A percentile compares a stretch with the other conserved stretches of the same genome.
These are phyloP conservation scores for Oryzias melastigma DNA, from an alignment of 2,113 vertebrate species.

Conservation along the genomic window DNA sequence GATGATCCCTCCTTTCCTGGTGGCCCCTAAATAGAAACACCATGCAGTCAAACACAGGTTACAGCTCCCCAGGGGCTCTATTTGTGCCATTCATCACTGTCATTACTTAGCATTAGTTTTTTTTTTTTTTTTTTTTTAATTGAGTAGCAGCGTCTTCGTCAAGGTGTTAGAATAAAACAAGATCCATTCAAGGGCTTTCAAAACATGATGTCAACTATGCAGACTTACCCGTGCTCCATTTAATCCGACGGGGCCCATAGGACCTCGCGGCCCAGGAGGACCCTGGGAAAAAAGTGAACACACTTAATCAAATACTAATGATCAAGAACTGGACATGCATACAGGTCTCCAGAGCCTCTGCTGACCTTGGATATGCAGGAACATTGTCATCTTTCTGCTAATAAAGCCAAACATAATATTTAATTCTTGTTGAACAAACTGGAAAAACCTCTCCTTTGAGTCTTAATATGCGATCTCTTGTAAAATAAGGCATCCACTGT, in stretches of 20 bases:
- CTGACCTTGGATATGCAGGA: conserved; percentile 17
- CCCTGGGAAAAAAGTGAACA: conserved; percentile 80
- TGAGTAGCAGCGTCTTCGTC: conserved; percentile 5
- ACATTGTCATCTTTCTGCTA: conserved; percentile 26
- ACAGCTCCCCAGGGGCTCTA: conserved; percentile 46
- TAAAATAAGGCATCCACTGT: conserved; percentile 5
- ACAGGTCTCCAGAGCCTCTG: conserved; percentile 31
- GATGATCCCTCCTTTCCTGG: conserved; percentile 93
- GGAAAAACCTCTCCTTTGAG: conserved; percentile 20
- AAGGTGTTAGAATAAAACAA: conserved; percentile 34
- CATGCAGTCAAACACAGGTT: conserved; percentile 51
- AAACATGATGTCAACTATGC: conserved; percentile 11
- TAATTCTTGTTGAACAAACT: conserved; percentile 17
- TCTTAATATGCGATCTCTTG: conserved; percentile 21
- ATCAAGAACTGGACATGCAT: conserved; percentile 40
- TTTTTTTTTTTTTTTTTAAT: conserved; percentile 18
- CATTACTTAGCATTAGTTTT: conserved; percentile 21
- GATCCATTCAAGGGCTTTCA: conserved; percentile 34
- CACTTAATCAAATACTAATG: conserved; percentile 55
- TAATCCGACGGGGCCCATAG: conserved; percentile 87
- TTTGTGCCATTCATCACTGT: conserved; percentile 55
- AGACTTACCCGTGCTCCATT: conserved; percentile 86
- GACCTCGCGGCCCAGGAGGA: conserved; percentile 84
- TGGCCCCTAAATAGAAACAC: conserved; percentile 84
- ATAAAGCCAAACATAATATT: conserved; percentile 45